Conservation (phyloP, 2,113 vertebrate genomes). For the Ceyx margarethae region DNA sequence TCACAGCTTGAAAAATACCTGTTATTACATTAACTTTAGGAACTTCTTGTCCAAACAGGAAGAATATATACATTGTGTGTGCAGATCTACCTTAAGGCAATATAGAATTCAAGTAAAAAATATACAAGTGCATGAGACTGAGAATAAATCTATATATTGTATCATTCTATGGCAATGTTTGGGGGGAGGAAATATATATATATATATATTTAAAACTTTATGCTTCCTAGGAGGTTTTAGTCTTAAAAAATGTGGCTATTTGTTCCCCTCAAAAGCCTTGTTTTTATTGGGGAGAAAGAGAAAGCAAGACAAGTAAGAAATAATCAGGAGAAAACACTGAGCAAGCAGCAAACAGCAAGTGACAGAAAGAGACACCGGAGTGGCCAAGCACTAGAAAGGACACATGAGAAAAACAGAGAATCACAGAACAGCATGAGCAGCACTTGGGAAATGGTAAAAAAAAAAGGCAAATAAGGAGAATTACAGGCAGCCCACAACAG, state of each 20-base stretch:
- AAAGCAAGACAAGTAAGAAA: background rate
- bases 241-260: background rate
- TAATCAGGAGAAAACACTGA: background rate
- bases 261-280: background rate
- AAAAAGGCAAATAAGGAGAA: background rate
- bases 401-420: background rate
- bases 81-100: background rate
- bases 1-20: background rate
- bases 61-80: background rate
- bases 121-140: background rate
- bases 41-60: background rate
- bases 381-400: background rate
- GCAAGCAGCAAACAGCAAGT: background rate
- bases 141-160: background rate
- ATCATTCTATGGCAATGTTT: background rate
- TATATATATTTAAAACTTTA: background rate
- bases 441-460: background rate
- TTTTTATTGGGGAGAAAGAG: background rate
- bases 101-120: background rate
- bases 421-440: background rate
- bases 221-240: background rate
- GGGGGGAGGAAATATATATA: background rate
- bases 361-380: background rate
- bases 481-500: background rate
- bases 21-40: background rate